Evolutionary conservation across 2,888 invertebrate genomes (phyloP).

Genomic region (Dusona sp.): DNA sequence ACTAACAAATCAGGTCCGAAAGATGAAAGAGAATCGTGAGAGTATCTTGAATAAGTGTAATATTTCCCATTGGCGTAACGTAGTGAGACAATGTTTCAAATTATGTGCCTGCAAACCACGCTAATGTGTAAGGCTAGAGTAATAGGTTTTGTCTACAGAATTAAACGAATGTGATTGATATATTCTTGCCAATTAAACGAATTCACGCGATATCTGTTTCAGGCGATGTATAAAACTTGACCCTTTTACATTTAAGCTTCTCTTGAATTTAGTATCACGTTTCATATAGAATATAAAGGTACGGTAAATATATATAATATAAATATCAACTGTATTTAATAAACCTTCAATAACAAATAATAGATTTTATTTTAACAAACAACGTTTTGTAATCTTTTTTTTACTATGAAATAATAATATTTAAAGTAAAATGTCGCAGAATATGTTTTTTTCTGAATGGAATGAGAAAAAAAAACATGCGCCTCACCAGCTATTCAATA

Average conservation of each 20-base stretch:
- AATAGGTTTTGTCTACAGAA: conserved; percentile 2
- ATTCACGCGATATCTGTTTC: conserved; percentile 40
- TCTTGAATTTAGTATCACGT: conserved; percentile 8
- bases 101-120: conserved; percentile 8
- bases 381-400: background rate
- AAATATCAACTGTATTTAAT: background rate
- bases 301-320: background rate
- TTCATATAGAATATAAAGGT: conserved; percentile 2
- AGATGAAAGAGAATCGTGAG: conserved; percentile 3
- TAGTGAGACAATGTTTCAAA: conserved; percentile 7
- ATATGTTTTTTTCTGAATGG: background rate
- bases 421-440: background rate
- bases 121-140: background rate
- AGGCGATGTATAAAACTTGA: conserved; percentile 23
- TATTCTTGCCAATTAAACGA: conserved; percentile 41
- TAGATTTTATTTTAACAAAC: background rate
- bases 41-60: background rate
- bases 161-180: conserved; percentile 49
- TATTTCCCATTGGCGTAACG: background rate
- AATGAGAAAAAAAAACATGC: background rate
- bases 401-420: background rate
- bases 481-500: conserved; percentile 12
- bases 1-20: background rate
- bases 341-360: background rate
- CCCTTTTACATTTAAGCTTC: background rate